Evolutionary conservation across 2,888 invertebrate genomes (phyloP).

Genomic region (Nomada flava): DNA sequence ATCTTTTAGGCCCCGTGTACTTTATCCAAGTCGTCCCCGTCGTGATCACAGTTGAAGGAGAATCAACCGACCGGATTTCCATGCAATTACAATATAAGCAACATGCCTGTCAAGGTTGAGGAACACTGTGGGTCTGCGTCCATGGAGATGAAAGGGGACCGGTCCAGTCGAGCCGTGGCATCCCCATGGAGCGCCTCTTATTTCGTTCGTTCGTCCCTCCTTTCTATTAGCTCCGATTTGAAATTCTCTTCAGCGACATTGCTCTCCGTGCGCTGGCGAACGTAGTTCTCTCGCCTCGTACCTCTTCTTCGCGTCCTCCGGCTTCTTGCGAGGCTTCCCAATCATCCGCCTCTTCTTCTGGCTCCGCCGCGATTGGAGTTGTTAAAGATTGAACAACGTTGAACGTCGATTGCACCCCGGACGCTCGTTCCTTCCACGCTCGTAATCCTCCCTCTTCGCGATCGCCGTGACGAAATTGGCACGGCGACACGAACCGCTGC

Average conservation of each 20-base stretch:
- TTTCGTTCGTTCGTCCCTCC: slow-evolving; percentile 46
- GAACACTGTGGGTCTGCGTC: slow-evolving; percentile 60
- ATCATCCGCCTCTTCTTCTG: neutral
- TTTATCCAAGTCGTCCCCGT: neutral
- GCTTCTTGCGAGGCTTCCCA: neutral
- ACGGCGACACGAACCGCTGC: neutral
- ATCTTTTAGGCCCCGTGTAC: neutral
- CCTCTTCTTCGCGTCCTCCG: too few species aligned
- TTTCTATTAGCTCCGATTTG: slow-evolving; percentile 63
- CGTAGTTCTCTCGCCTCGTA: neutral
- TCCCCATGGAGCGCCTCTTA: slow-evolving; percentile 45
- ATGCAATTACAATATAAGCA: slow-evolving; percentile 46
- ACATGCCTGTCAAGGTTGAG: slow-evolving; percentile 59
- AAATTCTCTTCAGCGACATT: slow-evolving; percentile 54
- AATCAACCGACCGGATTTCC: slow-evolving; percentile 27
- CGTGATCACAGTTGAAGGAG: slow-evolving; percentile 1
- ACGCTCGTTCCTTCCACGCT: slow-evolving; percentile 28
- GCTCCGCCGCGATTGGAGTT: slow-evolving; percentile 11
- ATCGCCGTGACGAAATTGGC: slow-evolving; percentile 25
- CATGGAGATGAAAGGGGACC: slow-evolving; percentile 69
- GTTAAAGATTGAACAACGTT: slow-evolving; percentile 36
- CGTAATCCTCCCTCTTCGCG: neutral
- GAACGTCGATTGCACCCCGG: slow-evolving; percentile 15
- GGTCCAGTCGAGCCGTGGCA: slow-evolving; percentile 40
- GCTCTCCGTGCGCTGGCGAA: neutral